Conservation (phyloP, 1,140 invertebrate species). For the Frieseomelitta varia region DNA sequence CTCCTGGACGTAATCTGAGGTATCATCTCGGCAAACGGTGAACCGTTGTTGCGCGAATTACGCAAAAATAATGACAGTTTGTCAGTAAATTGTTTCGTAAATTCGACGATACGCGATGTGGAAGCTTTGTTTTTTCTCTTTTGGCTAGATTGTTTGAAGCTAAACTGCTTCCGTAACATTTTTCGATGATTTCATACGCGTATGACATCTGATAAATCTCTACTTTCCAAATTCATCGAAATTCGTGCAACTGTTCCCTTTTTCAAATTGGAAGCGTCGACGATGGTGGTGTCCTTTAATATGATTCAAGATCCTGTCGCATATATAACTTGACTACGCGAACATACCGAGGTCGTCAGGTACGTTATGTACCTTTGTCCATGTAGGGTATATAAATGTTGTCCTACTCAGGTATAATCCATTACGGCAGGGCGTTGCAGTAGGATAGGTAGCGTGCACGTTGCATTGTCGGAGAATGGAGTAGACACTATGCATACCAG, state of each 20-base stretch:
- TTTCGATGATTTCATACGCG: too few relatives aligned
- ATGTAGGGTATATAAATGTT: slow-evolving; percentile 60
- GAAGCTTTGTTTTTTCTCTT: not conserved
- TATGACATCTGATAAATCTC: not conserved
- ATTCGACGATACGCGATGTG: not conserved
- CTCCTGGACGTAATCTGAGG: slow-evolving; percentile 54
- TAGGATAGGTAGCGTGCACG: slow-evolving; percentile 65
- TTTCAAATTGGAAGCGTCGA: not conserved
- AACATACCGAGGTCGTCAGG: slow-evolving; percentile 46
- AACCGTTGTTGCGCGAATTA: slow-evolving; percentile 49
- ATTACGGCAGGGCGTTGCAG: slow-evolving; percentile 67
- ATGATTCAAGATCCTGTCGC: slow-evolving; percentile 59
- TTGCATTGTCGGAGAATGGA: slow-evolving; percentile 70
- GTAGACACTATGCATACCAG: slow-evolving; percentile 75
- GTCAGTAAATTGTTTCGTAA: slow-evolving; percentile 23
- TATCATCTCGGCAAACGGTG: slow-evolving; percentile 41
- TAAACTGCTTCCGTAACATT: not conserved
- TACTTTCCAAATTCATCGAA: not conserved
- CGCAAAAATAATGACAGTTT: slow-evolving; percentile 19
- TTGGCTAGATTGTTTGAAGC: not conserved
- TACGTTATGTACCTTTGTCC: slow-evolving; percentile 59
- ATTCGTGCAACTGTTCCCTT: not conserved
- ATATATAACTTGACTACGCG: slow-evolving; percentile 16
- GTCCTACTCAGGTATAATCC: slow-evolving; percentile 70
- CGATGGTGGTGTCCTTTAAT: slow-evolving; percentile 54